Evolutionary conservation across 2,113 vertebrate genomes (phyloP).

Genomic region (Marcusenius ussheri): DNA sequence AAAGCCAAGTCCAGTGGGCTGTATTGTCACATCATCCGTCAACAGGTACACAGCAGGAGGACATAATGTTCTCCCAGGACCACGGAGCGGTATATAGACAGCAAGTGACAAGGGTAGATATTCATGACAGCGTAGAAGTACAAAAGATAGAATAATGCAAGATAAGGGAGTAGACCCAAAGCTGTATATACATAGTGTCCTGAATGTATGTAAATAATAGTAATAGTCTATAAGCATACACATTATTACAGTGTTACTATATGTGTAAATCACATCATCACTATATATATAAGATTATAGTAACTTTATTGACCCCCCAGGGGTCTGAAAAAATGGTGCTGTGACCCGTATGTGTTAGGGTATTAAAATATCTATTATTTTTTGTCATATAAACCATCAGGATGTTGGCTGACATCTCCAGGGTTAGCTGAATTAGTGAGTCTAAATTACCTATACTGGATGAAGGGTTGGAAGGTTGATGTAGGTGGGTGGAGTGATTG

Average conservation of each 20-base stretch:
- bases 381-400: neutral
- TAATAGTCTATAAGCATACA: neutral
- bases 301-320: neutral
- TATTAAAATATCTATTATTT: neutral
- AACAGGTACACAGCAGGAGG: neutral
- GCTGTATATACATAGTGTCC: neutral
- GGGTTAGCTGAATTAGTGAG: neutral
- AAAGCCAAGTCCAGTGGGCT: neutral
- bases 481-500: neutral
- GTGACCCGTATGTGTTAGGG: neutral
- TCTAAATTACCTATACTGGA: neutral
- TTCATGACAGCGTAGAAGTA: neutral
- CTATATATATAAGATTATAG: neutral
- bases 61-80: neutral
- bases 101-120: neutral
- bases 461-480: neutral
- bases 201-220: neutral
- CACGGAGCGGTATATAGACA: neutral
- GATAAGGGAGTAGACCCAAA: neutral
- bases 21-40: neutral
- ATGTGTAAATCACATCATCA: neutral
- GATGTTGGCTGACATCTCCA: neutral
- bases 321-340: neutral
- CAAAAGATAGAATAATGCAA: neutral
- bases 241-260: neutral